Evolutionary conservation across 2,888 invertebrate species (phyloP).

Genomic region (Apodemia zela): DNA sequence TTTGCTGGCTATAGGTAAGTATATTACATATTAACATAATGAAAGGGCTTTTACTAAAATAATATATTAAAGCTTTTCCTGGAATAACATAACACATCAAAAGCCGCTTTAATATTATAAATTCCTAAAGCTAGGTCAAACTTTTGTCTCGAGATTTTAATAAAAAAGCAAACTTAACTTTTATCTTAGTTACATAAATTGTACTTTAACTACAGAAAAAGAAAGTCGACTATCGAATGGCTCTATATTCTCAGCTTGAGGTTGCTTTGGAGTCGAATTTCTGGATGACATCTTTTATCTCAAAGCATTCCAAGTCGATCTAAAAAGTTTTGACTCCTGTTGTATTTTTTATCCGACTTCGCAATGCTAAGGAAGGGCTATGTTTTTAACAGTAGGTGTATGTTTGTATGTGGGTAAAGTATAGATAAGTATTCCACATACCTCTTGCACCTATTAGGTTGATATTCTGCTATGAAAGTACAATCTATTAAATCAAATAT

Average conservation of each 20-base stretch:
- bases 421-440: too few species aligned
- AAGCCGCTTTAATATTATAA: slow-evolving; percentile 66
- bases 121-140: slow-evolving; percentile 75
- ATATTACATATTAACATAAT: neutral
- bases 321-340: slow-evolving; percentile 51
- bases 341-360: slow-evolving; percentile 6
- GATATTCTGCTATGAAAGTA: too few species aligned
- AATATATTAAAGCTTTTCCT: slow-evolving; percentile 40
- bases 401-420: too few species aligned
- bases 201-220: slow-evolving; percentile 40
- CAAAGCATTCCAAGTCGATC: slow-evolving; percentile 69
- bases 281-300: slow-evolving; percentile 78
- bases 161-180: slow-evolving; percentile 48
- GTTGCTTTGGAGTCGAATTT: slow-evolving; percentile 62
- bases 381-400: neutral
- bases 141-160: slow-evolving; percentile 55
- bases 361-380: neutral
- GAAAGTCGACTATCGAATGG: slow-evolving; percentile 44
- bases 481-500: too few species aligned
- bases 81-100: slow-evolving; percentile 58
- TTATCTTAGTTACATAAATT: slow-evolving; percentile 34
- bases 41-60: neutral
- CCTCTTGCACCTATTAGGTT: too few species aligned
- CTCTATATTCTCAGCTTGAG: slow-evolving; percentile 36
- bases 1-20: neutral